A percentile compares a stretch with the other conserved stretches of the same genome.
These are phyloP conservation scores for Cuniculus paca DNA, from an alignment of 2,797 vertebrate species.

Conservation along the genomic window DNA sequence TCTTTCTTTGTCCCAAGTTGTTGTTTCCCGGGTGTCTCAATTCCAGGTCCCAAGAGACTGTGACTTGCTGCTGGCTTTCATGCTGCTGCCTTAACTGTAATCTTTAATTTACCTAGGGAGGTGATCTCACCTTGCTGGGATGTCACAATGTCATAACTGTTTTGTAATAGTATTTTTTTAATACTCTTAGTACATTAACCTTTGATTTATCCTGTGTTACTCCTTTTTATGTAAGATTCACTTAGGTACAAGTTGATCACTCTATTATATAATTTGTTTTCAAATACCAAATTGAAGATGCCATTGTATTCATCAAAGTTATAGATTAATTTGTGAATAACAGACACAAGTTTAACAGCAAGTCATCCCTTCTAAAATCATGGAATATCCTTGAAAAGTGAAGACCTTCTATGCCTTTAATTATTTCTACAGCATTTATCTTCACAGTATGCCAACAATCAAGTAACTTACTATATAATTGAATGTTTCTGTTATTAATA, in stretches of 20 bases:
- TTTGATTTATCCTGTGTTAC: background rate
- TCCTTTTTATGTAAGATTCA: background rate
- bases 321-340: background rate
- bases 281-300: background rate
- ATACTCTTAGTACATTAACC: background rate
- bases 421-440: background rate
- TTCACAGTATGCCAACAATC: background rate
- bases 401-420: background rate
- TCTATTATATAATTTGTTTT: background rate
- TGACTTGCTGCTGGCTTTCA: background rate
- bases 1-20: background rate
- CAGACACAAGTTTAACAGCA: background rate
- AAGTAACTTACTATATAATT: background rate
- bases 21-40: background rate
- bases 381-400: background rate
- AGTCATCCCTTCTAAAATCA: constrained; percentile 1
- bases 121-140: background rate
- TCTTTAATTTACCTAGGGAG: background rate
- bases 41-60: background rate
- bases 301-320: background rate
- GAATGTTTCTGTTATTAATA: background rate
- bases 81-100: background rate
- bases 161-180: background rate
- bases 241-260: background rate
- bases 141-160: background rate